Conservation (phyloP, 2,888 invertebrate species). For the Spilarctia lutea region DNA sequence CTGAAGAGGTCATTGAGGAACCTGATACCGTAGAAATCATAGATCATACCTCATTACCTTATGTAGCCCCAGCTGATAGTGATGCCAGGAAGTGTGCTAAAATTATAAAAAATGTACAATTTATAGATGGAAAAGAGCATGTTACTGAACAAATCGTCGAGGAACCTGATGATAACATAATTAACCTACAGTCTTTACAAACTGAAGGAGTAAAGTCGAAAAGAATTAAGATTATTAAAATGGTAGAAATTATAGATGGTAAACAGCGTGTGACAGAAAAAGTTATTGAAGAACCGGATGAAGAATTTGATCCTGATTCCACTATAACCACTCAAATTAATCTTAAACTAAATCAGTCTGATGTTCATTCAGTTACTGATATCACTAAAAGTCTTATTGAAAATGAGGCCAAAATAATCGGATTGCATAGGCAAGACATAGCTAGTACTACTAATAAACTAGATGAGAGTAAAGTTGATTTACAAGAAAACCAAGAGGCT, state of each 20-base stretch:
- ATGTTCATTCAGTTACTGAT: conserved; percentile 23
- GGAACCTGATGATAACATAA: conserved; percentile 68
- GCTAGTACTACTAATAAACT: background rate
- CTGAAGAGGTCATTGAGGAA: conserved; percentile 94
- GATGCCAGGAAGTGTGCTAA: conserved; percentile 22
- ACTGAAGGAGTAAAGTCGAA: conserved; percentile 70
- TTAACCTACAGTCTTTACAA: conserved; percentile 76
- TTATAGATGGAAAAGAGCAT: conserved; percentile 91
- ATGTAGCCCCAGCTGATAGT: background rate
- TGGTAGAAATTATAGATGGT: conserved; percentile 90
- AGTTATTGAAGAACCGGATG: conserved; percentile 87
- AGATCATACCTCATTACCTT: background rate
- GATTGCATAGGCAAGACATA: background rate
- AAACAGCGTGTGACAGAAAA: conserved; percentile 92
- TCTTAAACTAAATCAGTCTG: conserved; percentile 56
- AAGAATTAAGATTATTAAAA: conserved; percentile 86
- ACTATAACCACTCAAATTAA: conserved; percentile 67
- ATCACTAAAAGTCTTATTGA: conserved; percentile 46
- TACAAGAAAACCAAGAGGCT: background rate
- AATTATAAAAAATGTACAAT: conserved; percentile 85
- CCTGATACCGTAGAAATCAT: conserved; percentile 90
- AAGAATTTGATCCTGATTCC: conserved; percentile 70
- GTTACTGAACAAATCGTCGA: conserved; percentile 91
- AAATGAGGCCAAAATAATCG: conserved; percentile 38
- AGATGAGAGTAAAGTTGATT: background rate